Evolutionary conservation across 2,888 invertebrate genomes (phyloP), one percentile per base, ranked within the genome.

Genomic region (Noctuana brunneofusca): DNA sequence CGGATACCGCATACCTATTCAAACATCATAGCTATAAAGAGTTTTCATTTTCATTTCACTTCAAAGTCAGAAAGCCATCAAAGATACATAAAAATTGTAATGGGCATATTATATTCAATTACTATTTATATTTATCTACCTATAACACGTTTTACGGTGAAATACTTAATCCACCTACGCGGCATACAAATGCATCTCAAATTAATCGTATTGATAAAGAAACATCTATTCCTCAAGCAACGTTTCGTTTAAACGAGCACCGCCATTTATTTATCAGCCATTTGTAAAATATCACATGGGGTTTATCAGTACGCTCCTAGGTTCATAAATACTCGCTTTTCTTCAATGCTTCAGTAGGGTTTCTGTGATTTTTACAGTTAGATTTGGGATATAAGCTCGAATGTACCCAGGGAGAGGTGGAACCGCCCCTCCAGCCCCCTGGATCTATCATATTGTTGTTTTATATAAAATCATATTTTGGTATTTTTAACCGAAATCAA

Each of bases 251-350:
- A 53, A 53, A 53, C 43, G 27, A 12, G n/a, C 8, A 22, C 24
- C 54, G 24, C 52, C 38, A 16, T 46, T 59, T 52, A 50, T 60
- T 60, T 62, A 62, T 62, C 62, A 22, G 43, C 53, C 48, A 54
- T 62, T 62, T 62, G 62, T 62, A 55, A 62, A 62, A 62, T 55
- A 62, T 62, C 48, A 49, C 55, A 49, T 62, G 38, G 62, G 20
- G 62, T 62, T 62, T 62, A 62, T 62, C 62, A 54, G 49, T 35
- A 30, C 38, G 46, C 54, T 54, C 48, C 24, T 38, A 22, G n/a
- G 11, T 48, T 55, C 62, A 38, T 55, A 62, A 62, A 62, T 55
- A 62, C 55, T 62, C 38, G 52, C 52, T 20, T 59, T 54, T 16
- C 48, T 12, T 14, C 38, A 24, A 38, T 35, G 12, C 18, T 16